A percentile compares a stretch with the other conserved stretches of the same genome.
phyloP scores from a whole-genome alignment of 2,113 vertebrate species.

The Daubentonia madagascariensis region DNA sequence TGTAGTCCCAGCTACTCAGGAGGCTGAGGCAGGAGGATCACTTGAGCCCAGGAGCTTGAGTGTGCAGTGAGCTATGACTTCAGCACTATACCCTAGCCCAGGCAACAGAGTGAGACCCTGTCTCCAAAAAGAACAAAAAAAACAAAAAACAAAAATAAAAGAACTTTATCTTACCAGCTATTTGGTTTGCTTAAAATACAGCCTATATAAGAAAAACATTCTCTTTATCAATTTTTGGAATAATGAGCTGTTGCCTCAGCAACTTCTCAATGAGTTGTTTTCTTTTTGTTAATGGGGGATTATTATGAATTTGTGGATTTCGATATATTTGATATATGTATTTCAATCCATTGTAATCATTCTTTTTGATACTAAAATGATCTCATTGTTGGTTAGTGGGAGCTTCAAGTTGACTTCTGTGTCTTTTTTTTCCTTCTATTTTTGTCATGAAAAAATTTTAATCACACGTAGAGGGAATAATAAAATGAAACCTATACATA shows the following conservation, averaged over 20 bases:
- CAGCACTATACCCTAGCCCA: too few species aligned
- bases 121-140: too few species aligned
- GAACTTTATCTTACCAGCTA: background rate
- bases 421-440: background rate
- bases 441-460: constrained; percentile 9
- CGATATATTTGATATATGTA: background rate
- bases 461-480: background rate
- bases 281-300: background rate
- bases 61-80: too few species aligned
- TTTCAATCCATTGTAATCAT: background rate
- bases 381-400: background rate
- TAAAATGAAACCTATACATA: background rate
- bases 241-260: background rate
- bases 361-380: background rate
- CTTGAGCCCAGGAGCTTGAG: too few species aligned
- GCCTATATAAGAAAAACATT: background rate
- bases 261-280: background rate
- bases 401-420: background rate
- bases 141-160: background rate
- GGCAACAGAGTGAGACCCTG: too few species aligned
- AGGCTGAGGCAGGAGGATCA: too few species aligned
- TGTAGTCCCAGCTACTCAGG: too few species aligned
- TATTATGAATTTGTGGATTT: background rate
- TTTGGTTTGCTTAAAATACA: background rate
- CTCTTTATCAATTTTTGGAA: background rate